A percentile compares a stretch with the other conserved stretches of the same genome.
These are phyloP conservation scores for Macaca mulatta DNA, from an alignment of 2,113 vertebrate species.

Conservation along the genomic window DNA sequence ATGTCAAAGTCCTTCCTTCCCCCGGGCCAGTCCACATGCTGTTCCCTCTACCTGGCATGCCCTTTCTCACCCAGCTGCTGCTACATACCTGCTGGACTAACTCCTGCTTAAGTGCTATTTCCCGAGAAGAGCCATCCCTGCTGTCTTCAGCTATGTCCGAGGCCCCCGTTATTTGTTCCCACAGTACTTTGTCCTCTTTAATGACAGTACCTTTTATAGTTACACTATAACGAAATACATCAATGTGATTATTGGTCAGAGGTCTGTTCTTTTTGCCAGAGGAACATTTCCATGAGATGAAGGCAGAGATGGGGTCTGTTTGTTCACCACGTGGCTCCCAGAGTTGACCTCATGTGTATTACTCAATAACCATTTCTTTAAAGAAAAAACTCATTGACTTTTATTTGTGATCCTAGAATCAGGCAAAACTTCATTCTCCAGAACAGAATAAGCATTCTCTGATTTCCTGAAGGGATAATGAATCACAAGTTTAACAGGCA, in stretches of 20 bases:
- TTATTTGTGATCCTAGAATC: neutral
- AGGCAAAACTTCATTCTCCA: neutral
- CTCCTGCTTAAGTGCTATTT: neutral
- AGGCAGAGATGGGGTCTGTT: neutral
- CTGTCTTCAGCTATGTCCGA: neutral
- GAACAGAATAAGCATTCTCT: neutral
- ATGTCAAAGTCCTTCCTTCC: neutral
- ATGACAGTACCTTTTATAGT: neutral
- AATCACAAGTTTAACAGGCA: neutral
- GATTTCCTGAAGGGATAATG: neutral
- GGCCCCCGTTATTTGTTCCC: neutral
- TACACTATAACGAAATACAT: conserved; percentile 19
- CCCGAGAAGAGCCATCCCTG: neutral
- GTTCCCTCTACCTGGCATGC: neutral
- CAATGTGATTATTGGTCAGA: conserved; percentile 11
- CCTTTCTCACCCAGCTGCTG: neutral
- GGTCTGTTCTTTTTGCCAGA: neutral
- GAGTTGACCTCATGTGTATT: neutral
- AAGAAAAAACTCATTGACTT: neutral
- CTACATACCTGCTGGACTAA: neutral
- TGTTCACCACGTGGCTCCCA: neutral
- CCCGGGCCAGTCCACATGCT: neutral
- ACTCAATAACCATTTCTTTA: neutral
- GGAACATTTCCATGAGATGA: neutral
- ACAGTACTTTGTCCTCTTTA: neutral